phyloP scores from a whole-genome alignment of 2,888 invertebrate genomes.

The Ptychoptera albimana region DNA sequence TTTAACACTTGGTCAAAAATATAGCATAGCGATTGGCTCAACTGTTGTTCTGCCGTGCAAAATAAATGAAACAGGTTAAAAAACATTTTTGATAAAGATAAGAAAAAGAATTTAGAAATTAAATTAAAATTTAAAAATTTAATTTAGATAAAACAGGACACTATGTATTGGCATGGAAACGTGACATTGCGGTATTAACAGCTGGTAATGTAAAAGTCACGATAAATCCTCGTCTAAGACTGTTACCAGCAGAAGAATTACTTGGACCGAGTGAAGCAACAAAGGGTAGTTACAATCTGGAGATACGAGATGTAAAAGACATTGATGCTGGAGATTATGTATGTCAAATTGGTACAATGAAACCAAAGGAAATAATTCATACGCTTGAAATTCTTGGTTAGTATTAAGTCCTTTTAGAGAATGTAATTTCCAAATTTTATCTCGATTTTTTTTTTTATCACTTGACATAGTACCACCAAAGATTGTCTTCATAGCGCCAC shows the following conservation, averaged over 20 bases:
- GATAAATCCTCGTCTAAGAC: slow-evolving; percentile 33
- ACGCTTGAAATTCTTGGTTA: slow-evolving; percentile 36
- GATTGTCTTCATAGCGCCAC: slow-evolving; percentile 34
- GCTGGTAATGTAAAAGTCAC: slow-evolving; percentile 35
- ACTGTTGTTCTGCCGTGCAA: slow-evolving; percentile 35
- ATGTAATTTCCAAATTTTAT: too few species aligned
- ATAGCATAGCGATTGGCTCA: slow-evolving; percentile 31
- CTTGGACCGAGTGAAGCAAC: slow-evolving; percentile 13
- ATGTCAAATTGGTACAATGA: slow-evolving; percentile 36
- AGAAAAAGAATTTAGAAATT: not conserved
- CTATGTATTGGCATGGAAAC: slow-evolving; percentile 35
- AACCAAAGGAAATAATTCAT: slow-evolving; percentile 34
- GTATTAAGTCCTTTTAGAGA: slow-evolving; percentile 7
- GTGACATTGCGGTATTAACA: slow-evolving; percentile 35
- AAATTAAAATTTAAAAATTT: not conserved
- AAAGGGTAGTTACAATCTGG: slow-evolving; percentile 32
- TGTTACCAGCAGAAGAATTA: slow-evolving; percentile 23
- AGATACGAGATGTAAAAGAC: slow-evolving; percentile 33
- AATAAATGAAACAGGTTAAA: slow-evolving; percentile 32
- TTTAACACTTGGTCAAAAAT: slow-evolving; percentile 31
- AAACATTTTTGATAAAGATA: not conserved
- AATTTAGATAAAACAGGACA: slow-evolving; percentile 11
- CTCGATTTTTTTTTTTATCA: not conserved
- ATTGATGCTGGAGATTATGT: slow-evolving; percentile 37
- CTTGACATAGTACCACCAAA: slow-evolving; percentile 35